A percentile compares a stretch with the other conserved stretches of the same genome.
Evolutionary conservation across 2,888 invertebrate genomes (phyloP).

Genomic region (Limnephilus marmoratus): DNA sequence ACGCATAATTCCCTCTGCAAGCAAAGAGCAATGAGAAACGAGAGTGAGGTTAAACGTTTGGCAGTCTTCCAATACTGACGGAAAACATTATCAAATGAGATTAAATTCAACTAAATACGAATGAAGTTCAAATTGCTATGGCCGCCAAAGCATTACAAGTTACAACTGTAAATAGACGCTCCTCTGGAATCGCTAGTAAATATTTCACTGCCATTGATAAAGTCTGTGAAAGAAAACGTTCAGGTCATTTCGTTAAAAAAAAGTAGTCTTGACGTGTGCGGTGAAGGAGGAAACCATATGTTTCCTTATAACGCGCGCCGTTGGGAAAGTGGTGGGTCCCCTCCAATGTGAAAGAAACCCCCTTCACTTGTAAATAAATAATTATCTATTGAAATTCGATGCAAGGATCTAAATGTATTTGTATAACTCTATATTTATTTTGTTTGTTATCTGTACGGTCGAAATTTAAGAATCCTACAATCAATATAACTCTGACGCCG

Average conservation of each 20-base stretch:
- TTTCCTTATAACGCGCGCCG: too few relatives aligned
- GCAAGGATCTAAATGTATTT: neutral
- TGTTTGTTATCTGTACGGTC: too few relatives aligned
- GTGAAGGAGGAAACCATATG: too few relatives aligned
- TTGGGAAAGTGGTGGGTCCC: too few relatives aligned
- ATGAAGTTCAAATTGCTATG: neutral
- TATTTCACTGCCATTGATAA: neutral
- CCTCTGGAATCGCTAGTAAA: neutral
- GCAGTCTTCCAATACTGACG: neutral
- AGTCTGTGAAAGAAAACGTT: neutral
- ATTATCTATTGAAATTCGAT: neutral
- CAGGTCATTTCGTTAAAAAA: too few relatives aligned
- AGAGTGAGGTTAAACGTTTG: slow-evolving; percentile 10
- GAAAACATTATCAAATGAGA: neutral
- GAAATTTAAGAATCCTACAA: too few relatives aligned
- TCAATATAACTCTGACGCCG: too few relatives aligned
- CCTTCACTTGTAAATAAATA: neutral
- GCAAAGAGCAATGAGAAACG: neutral
- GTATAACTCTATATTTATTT: too few relatives aligned
- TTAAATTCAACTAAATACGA: slow-evolving; percentile 13
- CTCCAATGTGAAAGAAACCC: neutral
- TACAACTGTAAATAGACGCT: neutral
- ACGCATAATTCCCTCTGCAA: neutral
- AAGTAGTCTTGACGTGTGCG: too few relatives aligned
- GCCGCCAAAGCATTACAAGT: neutral